These are phyloP conservation scores for Ridgeia piscesae DNA, from an alignment of 1,140 invertebrate genomes.

Conservation along the genomic window DNA sequence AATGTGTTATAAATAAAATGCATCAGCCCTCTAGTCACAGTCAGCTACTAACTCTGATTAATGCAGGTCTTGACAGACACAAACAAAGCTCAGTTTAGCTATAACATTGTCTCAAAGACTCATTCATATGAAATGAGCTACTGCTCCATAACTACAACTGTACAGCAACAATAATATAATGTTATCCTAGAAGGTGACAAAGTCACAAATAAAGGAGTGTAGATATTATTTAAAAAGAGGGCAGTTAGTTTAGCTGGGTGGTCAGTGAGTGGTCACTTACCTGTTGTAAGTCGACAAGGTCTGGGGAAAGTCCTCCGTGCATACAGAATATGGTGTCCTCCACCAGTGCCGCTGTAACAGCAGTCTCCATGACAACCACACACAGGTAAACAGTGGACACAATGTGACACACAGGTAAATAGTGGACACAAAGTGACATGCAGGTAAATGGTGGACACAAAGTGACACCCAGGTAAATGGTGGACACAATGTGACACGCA, in stretches of 20 bases:
- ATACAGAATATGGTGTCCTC: conserved; percentile 55
- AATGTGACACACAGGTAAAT: no score
- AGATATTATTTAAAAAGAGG: background rate
- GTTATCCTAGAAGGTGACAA: background rate
- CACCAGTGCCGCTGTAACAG: conserved; percentile 34
- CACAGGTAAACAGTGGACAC: background rate
- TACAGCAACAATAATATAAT: background rate
- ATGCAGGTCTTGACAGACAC: background rate
- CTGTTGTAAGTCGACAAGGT: conserved; percentile 48
- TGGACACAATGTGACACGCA: no score
- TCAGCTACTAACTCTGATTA: background rate
- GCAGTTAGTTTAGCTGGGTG: no score
- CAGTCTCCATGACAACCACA: background rate
- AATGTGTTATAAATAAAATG: no score
- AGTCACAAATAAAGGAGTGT: background rate
- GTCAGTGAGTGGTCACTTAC: conserved; percentile 34
- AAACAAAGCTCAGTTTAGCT: background rate
- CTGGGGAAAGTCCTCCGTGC: conserved; percentile 56
- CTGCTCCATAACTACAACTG: background rate
- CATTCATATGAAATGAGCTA: background rate
- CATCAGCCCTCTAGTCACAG: background rate
- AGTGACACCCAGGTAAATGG: background rate
- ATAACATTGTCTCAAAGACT: background rate
- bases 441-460: no score
- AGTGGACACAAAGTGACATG: no score